Conservation (phyloP, 1,140 invertebrate genomes). For the Nephila pilipes region DNA sequence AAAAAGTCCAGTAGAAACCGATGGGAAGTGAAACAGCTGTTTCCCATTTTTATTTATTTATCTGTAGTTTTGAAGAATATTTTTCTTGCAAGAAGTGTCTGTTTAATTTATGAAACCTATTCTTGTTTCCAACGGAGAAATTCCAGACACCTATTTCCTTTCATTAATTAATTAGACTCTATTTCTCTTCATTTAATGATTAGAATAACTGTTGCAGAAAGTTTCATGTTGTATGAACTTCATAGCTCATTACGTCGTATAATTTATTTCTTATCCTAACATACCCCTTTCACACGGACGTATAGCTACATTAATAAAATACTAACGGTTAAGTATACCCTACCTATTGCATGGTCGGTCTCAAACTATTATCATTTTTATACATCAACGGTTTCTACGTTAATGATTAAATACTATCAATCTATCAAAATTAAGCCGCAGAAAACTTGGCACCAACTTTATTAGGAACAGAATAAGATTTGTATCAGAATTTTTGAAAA, state of each 20-base stretch:
- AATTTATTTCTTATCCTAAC: background rate
- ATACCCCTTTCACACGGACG: background rate
- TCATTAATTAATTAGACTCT: background rate
- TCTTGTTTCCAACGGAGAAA: background rate
- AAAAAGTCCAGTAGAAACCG: background rate
- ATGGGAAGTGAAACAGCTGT: background rate
- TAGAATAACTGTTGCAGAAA: background rate
- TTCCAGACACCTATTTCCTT: background rate
- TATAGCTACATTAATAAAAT: too few relatives aligned
- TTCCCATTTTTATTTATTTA: background rate
- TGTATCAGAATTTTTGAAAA: too few relatives aligned
- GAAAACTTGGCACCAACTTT: too few relatives aligned
- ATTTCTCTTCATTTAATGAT: background rate
- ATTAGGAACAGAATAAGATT: too few relatives aligned
- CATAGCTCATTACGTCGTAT: background rate
- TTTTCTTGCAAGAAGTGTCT: background rate
- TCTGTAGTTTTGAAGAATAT: background rate
- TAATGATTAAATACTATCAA: too few relatives aligned
- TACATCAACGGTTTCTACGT: too few relatives aligned
- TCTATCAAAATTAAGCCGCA: too few relatives aligned
- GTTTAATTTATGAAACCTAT: background rate
- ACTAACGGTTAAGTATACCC: too few relatives aligned
- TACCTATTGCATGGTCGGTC: too few relatives aligned
- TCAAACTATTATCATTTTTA: too few relatives aligned
- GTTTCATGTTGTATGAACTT: background rate